These are phyloP conservation scores for Plestiodon gilberti DNA, from an alignment of 2,113 vertebrate genomes.

Conservation along the genomic window DNA sequence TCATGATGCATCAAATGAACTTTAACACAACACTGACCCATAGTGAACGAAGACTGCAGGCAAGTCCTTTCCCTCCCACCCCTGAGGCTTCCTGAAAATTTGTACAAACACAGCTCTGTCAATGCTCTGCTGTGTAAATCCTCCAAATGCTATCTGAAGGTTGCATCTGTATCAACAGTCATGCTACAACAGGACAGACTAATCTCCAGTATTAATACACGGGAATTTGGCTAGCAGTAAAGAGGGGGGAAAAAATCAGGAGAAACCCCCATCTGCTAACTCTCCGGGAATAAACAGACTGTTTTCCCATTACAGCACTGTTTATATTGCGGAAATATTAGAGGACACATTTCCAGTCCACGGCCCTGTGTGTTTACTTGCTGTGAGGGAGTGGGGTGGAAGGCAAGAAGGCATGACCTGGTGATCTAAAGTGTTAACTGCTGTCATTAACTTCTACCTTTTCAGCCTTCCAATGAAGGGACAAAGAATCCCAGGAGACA, in stretches of 20 bases:
- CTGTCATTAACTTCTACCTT: conserved; percentile 46
- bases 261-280: conserved; percentile 58
- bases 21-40: neutral
- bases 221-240: neutral
- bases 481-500: neutral
- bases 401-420: conserved; percentile 48
- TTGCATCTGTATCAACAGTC: accelerated
- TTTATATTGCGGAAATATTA: conserved; percentile 57
- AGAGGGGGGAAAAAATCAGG: neutral
- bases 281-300: conserved; percentile 58
- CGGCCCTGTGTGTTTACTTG: conserved; percentile 44
- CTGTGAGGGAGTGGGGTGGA: conserved; percentile 34
- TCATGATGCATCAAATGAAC: neutral
- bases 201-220: accelerated
- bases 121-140: neutral
- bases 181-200: neutral
- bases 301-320: conserved; percentile 62
- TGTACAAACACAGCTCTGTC: neutral
- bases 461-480: conserved; percentile 26
- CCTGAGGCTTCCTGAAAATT: accelerated
- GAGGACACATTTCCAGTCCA: conserved; percentile 54
- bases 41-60: neutral
- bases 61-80: neutral
- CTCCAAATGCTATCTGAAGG: neutral
- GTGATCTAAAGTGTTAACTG: conserved; percentile 32